Evolutionary conservation across 2,888 invertebrate genomes (phyloP), one percentile per base, ranked within the genome.

Genomic region (Sesia bembeciformis): DNA sequence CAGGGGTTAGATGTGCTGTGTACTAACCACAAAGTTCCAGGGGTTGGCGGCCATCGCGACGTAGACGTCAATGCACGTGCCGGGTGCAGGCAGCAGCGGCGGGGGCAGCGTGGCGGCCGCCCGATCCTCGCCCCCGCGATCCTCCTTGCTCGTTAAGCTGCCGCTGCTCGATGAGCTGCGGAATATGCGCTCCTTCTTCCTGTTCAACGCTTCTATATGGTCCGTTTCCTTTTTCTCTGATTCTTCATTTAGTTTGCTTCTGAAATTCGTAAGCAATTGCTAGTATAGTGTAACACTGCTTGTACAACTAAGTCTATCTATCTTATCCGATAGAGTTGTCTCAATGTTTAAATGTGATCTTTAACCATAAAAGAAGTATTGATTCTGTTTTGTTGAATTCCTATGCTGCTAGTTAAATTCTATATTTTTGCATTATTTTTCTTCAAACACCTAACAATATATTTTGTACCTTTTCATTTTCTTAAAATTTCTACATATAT

Each of bases 11-110:
- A 23, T 23, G 23, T 8, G 4, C 5, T 50, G n/a, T 4, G n/a
- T 40, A 78, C 86, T 82, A 52, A 93, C 92, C 50, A 93, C 92
- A 66, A 94, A 94, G 80, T 93, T 93, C 78, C 91, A 91, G 0
- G 96, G 96, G 90, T 93, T 94, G 3, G 95, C 94, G 0, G 95
- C 94, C 87, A 94, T 92, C 0, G 94, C 92, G 55, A 96, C 90
- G 67, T 91, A 91, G 7, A 96, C 93, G 69, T 94, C 93, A 68
- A 94, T 94, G 68, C 90, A 93, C 42, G 90, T 79, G 3, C 91
- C 92, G 49, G 76, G 78, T 59, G 76, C 66, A 51, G 90, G 90
- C 61, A 90, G 74, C 59, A 71, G 56, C 43, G 83, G 82, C 64
- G 81, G 70, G 51, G 88, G 87, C 65, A 88, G 70, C 54, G 66